phyloP scores from a whole-genome alignment of 2,888 invertebrate genomes.

The Thymelicus lineola region DNA sequence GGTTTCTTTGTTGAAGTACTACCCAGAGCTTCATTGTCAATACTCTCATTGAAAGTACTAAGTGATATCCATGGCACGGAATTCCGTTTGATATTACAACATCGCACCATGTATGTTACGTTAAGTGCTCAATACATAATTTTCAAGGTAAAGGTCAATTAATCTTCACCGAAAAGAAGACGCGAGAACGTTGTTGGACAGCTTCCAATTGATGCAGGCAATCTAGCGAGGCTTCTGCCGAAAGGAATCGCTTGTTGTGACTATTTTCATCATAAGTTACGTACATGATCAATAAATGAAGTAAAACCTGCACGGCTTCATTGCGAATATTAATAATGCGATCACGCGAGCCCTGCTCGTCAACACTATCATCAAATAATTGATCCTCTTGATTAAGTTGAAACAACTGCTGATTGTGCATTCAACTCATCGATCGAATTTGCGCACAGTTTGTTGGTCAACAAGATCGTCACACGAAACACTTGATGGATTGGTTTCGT shows the following conservation, averaged over 20 bases:
- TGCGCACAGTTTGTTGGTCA: too few relatives aligned
- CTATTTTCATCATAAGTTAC: conserved; percentile 3
- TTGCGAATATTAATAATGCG: background rate
- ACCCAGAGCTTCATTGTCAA: too few relatives aligned
- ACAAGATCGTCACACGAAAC: too few relatives aligned
- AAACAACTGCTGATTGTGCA: too few relatives aligned
- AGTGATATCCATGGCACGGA: background rate
- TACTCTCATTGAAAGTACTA: too few relatives aligned
- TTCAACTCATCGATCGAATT: too few relatives aligned
- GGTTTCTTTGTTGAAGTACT: too few relatives aligned
- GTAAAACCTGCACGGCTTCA: background rate
- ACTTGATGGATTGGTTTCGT: too few relatives aligned
- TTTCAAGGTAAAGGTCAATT: conserved; percentile 27
- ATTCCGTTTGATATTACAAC: background rate
- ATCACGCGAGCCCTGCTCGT: background rate
- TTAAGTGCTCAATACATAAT: conserved; percentile 16
- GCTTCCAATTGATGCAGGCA: conserved; percentile 21
- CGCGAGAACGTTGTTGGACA: conserved; percentile 14
- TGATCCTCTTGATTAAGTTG: too few relatives aligned
- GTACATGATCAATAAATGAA: background rate
- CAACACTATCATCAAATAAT: too few relatives aligned
- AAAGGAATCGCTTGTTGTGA: background rate
- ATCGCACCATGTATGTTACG: background rate
- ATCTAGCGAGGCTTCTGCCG: background rate
- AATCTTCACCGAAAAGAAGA: conserved; percentile 15